Conservation (phyloP, 1,140 invertebrate species). For the Leptinotarsa lineolata region DNA sequence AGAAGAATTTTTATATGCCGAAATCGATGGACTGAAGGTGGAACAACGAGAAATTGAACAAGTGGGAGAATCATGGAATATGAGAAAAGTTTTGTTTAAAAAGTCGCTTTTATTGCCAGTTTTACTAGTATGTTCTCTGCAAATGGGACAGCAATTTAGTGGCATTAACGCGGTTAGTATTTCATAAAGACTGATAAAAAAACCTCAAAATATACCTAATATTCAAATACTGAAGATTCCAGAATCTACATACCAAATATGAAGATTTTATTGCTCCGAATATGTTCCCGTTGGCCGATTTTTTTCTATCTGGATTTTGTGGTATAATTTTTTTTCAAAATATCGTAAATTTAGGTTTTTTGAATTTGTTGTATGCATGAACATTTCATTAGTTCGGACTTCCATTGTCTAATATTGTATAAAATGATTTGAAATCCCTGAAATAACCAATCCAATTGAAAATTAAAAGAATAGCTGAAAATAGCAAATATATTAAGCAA, state of each 20-base stretch:
- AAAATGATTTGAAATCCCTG: no score
- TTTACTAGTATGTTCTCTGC: conserved; percentile 72
- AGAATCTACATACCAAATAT: no score
- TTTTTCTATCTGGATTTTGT: no score
- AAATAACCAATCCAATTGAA: no score
- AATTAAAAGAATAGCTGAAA: no score
- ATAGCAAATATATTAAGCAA: no score
- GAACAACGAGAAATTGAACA: conserved; percentile 51
- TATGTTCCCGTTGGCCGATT: not conserved
- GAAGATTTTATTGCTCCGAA: no score
- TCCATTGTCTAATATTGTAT: no score
- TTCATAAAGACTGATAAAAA: not conserved
- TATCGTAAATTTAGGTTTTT: no score
- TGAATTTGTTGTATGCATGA: no score
- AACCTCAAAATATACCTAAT: not conserved
- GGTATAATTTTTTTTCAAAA: no score
- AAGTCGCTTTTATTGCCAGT: conserved; percentile 67
- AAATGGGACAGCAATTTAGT: conserved; percentile 82
- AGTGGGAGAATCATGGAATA: conserved; percentile 58
- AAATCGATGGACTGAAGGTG: conserved; percentile 58
- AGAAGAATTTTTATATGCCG: conserved; percentile 56
- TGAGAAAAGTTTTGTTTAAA: conserved; percentile 61
- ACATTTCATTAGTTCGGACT: no score
- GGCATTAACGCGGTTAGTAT: conserved; percentile 81
- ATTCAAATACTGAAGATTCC: conserved; percentile 9